A percentile compares a stretch with the other conserved stretches of the same genome.
Evolutionary conservation across 2,888 invertebrate species (phyloP).

Genomic region (Micoletzkya japonica): DNA sequence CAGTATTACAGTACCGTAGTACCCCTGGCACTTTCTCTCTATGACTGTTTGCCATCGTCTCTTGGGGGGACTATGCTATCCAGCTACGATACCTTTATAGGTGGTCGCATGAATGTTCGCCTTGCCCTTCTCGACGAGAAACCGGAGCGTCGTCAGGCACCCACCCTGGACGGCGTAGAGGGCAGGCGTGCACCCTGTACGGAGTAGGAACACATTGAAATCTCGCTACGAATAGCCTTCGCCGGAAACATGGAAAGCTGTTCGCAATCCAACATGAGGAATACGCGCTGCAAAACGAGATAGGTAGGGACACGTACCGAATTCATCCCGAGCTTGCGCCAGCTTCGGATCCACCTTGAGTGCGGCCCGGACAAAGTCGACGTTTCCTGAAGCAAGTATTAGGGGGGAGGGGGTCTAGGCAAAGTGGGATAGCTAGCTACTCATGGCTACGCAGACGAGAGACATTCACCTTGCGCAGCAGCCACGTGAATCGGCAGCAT

Average conservation of each 20-base stretch:
- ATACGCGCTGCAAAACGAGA: not conserved
- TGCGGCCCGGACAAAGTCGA: slow-evolving; percentile 54
- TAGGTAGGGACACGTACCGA: slow-evolving; percentile 36
- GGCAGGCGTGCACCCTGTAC: slow-evolving; percentile 50
- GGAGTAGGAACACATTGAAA: not conserved
- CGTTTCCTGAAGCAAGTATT: slow-evolving; percentile 44
- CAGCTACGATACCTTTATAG: slow-evolving; percentile 36
- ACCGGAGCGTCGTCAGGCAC: slow-evolving; percentile 50
- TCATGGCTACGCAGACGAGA: not conserved
- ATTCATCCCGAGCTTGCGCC: slow-evolving; percentile 53
- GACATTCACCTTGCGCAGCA: slow-evolving; percentile 51
- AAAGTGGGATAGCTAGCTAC: not conserved
- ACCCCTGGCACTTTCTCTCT: no score
- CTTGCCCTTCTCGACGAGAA: slow-evolving; percentile 53
- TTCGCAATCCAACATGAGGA: not conserved
- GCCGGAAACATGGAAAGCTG: not conserved
- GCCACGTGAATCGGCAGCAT: slow-evolving; percentile 61
- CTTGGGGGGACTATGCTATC: no score
- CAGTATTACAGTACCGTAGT: no score
- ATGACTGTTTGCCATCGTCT: no score
- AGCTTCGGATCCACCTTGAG: slow-evolving; percentile 56
- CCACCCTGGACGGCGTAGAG: slow-evolving; percentile 59
- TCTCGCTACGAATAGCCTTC: not conserved
- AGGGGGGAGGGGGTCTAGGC: not conserved
- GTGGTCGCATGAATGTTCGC: slow-evolving; percentile 49